These are phyloP conservation scores for Malurus cyaneus DNA, from an alignment of 2,113 vertebrate species.

Conservation along the genomic window DNA sequence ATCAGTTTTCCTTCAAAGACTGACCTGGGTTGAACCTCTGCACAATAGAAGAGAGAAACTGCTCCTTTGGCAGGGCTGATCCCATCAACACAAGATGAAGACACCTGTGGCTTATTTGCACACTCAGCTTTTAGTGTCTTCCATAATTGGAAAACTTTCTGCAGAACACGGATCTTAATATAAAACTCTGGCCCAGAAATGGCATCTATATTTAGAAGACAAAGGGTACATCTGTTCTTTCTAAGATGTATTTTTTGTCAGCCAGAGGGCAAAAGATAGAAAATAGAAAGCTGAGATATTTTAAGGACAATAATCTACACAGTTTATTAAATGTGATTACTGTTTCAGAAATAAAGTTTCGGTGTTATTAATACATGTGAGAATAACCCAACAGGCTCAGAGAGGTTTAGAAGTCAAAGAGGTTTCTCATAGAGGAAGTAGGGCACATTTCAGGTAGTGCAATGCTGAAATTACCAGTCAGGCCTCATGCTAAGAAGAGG, in stretches of 20 bases:
- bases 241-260: not conserved
- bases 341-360: not conserved
- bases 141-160: conserved; percentile 12
- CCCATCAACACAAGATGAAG: not conserved
- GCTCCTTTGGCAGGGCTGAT: conserved; percentile 13
- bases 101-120: conserved; percentile 12
- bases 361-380: not conserved
- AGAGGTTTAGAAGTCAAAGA: not conserved
- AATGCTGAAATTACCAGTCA: not conserved
- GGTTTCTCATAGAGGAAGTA: not conserved
- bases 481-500: not conserved
- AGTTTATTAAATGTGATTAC: not conserved
- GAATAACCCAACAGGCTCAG: not conserved
- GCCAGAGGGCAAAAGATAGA: not conserved
- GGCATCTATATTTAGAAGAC: conserved; percentile 54
- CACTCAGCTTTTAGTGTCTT: not conserved
- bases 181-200: conserved; percentile 40
- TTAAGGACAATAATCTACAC: not conserved
- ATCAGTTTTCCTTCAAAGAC: conserved; percentile 8
- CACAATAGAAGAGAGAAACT: not conserved
- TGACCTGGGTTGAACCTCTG: not conserved
- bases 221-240: not conserved
- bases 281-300: not conserved
- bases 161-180: conserved; percentile 4
- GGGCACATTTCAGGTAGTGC: not conserved